Evolutionary conservation across 2,797 vertebrate genomes (phyloP).

Genomic region (Spinus pinus): DNA sequence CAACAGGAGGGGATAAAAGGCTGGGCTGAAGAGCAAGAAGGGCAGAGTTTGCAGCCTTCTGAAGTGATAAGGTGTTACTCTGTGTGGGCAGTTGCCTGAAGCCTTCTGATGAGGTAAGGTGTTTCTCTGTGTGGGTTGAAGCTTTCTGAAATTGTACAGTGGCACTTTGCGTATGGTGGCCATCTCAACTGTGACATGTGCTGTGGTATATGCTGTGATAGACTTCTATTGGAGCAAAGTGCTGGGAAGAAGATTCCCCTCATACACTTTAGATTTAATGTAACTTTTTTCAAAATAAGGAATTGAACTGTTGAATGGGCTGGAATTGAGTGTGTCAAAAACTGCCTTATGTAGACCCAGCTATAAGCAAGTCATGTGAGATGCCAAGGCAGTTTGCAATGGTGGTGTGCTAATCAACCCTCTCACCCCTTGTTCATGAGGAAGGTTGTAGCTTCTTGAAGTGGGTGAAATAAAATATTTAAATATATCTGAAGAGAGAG

Average conservation of each 20-base stretch:
- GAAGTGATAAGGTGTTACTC: not conserved
- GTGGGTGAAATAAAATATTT: not conserved
- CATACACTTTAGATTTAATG: not conserved
- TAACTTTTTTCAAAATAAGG: not conserved
- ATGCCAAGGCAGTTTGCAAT: not conserved
- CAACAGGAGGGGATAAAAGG: not conserved
- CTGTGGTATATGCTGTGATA: not conserved
- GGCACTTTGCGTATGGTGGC: not conserved
- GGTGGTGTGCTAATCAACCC: not conserved
- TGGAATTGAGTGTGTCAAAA: not conserved
- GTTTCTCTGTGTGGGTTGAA: not conserved
- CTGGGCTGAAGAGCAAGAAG: fast-evolving
- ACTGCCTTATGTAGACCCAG: not conserved
- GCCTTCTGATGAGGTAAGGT: not conserved
- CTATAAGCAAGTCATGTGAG: not conserved
- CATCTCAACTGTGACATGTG: not conserved
- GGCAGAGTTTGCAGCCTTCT: not conserved
- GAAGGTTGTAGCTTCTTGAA: not conserved
- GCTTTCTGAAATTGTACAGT: not conserved
- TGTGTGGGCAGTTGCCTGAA: not conserved
- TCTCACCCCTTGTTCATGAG: not conserved
- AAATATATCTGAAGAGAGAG: not conserved
- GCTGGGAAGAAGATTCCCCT: not conserved
- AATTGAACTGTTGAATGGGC: not conserved
- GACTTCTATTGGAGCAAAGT: not conserved